Evolutionary conservation across 2,113 vertebrate genomes (phyloP).

Genomic region (Daubentonia madagascariensis): DNA sequence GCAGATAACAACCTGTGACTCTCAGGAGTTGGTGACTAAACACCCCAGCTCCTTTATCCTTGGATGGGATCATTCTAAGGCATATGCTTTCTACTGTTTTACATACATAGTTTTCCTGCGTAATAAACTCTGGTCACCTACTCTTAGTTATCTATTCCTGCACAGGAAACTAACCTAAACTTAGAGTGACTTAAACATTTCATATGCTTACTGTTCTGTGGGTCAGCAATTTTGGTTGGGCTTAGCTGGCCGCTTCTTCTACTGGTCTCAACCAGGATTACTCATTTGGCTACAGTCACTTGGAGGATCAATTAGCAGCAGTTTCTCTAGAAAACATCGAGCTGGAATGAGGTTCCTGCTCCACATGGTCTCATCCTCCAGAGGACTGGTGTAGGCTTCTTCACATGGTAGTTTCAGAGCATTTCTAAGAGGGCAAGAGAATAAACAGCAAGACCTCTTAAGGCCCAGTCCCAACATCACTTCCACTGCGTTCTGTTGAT

Average conservation of each 20-base stretch:
- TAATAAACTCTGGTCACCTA: background rate
- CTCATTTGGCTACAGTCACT: background rate
- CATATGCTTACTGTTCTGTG: background rate
- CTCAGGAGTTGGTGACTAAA: background rate
- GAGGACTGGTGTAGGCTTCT: background rate
- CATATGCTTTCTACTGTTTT: background rate
- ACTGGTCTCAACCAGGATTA: background rate
- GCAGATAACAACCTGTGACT: background rate
- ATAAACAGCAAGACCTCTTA: background rate
- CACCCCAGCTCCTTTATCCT: background rate
- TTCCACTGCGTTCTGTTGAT: background rate
- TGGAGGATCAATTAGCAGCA: background rate
- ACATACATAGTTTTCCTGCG: background rate
- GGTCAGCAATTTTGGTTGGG: background rate
- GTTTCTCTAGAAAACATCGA: background rate
- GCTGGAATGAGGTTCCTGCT: background rate
- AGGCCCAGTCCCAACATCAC: background rate
- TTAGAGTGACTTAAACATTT: background rate
- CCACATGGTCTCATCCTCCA: background rate
- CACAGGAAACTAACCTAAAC: background rate
- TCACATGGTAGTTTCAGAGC: background rate
- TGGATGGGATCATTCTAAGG: background rate
- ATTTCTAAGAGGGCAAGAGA: background rate
- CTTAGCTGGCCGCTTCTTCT: background rate
- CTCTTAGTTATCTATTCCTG: background rate